Conservation (phyloP, 2,888 invertebrate genomes). For the Clepsis dumicolana region DNA sequence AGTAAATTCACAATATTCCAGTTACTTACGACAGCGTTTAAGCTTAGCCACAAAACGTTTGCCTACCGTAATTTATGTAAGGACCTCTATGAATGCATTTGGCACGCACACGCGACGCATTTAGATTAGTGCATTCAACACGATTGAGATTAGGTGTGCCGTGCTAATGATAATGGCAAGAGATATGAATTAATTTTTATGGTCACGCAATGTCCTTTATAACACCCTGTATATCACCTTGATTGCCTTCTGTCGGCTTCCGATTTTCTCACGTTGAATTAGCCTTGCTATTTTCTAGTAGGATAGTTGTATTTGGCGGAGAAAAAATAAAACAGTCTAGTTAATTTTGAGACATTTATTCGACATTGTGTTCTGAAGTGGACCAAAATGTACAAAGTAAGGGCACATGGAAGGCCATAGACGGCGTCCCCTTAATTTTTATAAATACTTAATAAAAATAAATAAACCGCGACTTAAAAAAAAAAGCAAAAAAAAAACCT, state of each 20-base stretch:
- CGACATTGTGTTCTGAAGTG: no score
- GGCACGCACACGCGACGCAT: conserved; percentile 12
- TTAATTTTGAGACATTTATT: no score
- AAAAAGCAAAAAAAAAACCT: no score
- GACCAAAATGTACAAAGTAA: no score
- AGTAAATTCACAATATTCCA: not conserved
- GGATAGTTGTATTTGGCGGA: no score
- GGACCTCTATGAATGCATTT: conserved; percentile 9
- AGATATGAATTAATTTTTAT: not conserved
- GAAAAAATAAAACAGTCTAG: no score
- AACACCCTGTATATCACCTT: not conserved
- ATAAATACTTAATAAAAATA: no score
- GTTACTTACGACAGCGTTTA: conserved; percentile 25
- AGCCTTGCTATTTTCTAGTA: no score
- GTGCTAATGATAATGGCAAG: not conserved
- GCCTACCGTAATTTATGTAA: conserved; percentile 32
- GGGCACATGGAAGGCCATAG: no score
- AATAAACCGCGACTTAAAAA: no score
- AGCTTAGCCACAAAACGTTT: conserved; percentile 29
- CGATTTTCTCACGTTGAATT: no score
- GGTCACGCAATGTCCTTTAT: not conserved
- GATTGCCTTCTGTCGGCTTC: not conserved
- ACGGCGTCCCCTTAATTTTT: no score
- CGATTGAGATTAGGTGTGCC: conserved; percentile 29
- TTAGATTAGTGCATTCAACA: conserved; percentile 20